Percentiles rank a stretch among this genome's conserved stretches.
These are phyloP conservation scores for Eupeodes corollae DNA, from an alignment of 1,140 invertebrate genomes.

Conservation along the genomic window DNA sequence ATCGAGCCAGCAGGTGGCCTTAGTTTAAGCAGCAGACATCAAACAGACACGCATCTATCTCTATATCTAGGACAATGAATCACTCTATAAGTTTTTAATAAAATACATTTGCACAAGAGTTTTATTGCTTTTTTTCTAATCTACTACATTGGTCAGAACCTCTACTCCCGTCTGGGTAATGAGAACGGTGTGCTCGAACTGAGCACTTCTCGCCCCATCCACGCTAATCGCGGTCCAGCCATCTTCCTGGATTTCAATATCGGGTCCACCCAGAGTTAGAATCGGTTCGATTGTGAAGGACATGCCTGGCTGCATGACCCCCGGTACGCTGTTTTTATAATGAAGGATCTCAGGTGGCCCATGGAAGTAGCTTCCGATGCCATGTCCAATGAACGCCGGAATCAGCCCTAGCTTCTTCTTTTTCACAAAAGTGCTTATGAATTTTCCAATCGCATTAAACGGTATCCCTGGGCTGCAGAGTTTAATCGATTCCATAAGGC, in stretches of 20 bases:
- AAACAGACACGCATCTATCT: too few relatives aligned
- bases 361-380: constrained; percentile 87
- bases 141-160: constrained; percentile 53
- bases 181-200: constrained; percentile 85
- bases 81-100: neutral
- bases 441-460: constrained; percentile 63
- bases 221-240: constrained; percentile 76
- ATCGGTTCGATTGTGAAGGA: constrained; percentile 93
- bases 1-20: neutral
- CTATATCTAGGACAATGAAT: neutral
- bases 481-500: constrained; percentile 59
- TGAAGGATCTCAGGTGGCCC: constrained; percentile 83
- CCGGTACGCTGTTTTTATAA: constrained; percentile 52
- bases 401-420: constrained; percentile 55
- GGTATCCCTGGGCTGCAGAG: constrained; percentile 64
- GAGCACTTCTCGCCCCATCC: constrained; percentile 71
- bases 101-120: neutral
- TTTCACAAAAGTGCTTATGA: constrained; percentile 53
- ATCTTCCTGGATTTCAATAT: constrained; percentile 65
- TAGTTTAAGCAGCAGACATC: too few relatives aligned
- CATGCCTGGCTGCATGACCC: constrained; percentile 77
- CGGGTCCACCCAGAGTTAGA: constrained; percentile 56
- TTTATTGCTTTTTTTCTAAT: constrained; percentile 2
- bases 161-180: constrained; percentile 64
- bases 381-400: constrained; percentile 78